Percentiles rank a stretch among this genome's conserved stretches.
phyloP scores from a whole-genome alignment of 2,888 invertebrate genomes.

The Ypsolopha sequella region DNA sequence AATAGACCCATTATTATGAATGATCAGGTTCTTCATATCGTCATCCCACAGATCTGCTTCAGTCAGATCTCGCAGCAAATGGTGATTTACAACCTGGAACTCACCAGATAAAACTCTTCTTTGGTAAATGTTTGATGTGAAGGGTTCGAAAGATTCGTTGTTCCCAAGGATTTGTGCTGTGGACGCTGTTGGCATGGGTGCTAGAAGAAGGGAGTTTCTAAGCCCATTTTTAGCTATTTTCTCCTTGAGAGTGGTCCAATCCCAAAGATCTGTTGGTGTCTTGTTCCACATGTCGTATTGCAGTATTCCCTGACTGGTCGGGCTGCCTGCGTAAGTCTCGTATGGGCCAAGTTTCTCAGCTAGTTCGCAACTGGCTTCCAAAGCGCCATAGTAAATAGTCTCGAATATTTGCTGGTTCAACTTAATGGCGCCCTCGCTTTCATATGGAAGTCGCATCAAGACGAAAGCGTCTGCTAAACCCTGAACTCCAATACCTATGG shows the following conservation, averaged over 20 bases:
- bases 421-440: slow-evolving; percentile 85
- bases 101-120: slow-evolving; percentile 95
- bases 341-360: slow-evolving; percentile 89
- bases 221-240: slow-evolving; percentile 92
- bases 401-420: slow-evolving; percentile 98
- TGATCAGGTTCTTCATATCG: slow-evolving; percentile 94
- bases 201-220: slow-evolving; percentile 92
- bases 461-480: slow-evolving; percentile 98
- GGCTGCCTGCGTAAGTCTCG: slow-evolving; percentile 91
- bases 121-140: slow-evolving; percentile 97
- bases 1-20: slow-evolving; percentile 92
- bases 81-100: slow-evolving; percentile 96
- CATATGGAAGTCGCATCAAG: slow-evolving; percentile 93
- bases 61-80: slow-evolving; percentile 92
- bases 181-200: slow-evolving; percentile 99
- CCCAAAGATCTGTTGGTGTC: slow-evolving; percentile 86
- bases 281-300: slow-evolving; percentile 99
- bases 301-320: slow-evolving; percentile 94
- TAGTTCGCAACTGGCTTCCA: slow-evolving; percentile 96
- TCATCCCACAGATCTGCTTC: slow-evolving; percentile 94
- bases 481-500: slow-evolving; percentile 95
- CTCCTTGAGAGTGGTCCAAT: slow-evolving; percentile 87
- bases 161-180: slow-evolving; percentile 99
- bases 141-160: slow-evolving; percentile 98
- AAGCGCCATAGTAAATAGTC: slow-evolving; percentile 96